Percentiles rank a stretch among this genome's conserved stretches.
Evolutionary conservation across 2,113 vertebrate species (phyloP).

Genomic region (Corythornis cristatus): DNA sequence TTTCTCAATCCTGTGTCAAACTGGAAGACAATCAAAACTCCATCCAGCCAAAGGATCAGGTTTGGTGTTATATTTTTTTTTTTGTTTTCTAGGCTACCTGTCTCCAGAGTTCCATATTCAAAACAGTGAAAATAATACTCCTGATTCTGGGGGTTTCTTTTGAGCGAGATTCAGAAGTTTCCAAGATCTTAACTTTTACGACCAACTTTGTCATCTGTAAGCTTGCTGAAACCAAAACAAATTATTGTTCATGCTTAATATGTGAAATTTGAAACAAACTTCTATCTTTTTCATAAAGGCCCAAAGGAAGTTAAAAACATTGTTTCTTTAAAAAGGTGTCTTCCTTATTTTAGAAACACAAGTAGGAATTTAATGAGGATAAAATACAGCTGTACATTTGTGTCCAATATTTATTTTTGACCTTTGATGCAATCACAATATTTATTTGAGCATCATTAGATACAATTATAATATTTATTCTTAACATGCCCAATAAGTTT

Average conservation of each 20-base stretch:
- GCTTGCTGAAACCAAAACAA: background rate
- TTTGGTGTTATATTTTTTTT: background rate
- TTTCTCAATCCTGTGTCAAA: background rate
- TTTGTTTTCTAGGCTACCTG: background rate
- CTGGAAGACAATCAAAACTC: background rate
- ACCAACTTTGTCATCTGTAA: background rate
- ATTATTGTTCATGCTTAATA: background rate
- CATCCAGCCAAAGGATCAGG: background rate
- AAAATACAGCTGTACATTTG: background rate
- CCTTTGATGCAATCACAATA: background rate
- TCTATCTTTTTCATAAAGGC: background rate
- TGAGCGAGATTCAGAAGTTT: background rate
- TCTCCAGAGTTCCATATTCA: background rate
- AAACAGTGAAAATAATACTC: background rate
- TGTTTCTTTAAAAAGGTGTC: background rate
- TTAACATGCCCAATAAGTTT: background rate
- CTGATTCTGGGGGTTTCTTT: background rate
- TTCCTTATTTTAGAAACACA: background rate
- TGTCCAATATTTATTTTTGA: background rate
- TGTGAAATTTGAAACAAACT: background rate
- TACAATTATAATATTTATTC: background rate
- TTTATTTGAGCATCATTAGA: background rate
- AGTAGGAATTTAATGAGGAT: background rate
- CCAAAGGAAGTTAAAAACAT: background rate
- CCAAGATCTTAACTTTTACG: background rate